phyloP scores from a whole-genome alignment of 2,113 vertebrate species.

The Deroptyus accipitrinus region DNA sequence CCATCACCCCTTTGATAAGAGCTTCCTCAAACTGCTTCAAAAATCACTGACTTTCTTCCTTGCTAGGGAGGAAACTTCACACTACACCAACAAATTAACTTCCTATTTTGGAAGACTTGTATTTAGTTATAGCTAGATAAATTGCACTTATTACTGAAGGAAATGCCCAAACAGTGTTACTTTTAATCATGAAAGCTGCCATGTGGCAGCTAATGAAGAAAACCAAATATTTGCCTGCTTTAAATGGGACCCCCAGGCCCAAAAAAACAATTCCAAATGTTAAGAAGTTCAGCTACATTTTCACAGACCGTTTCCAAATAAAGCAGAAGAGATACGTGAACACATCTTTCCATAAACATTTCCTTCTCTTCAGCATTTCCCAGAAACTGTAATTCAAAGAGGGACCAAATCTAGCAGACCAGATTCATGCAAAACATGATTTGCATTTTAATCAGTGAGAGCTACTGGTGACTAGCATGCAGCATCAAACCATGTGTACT shows the following conservation, averaged over 20 bases:
- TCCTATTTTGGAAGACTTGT: background rate
- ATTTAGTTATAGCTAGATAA: background rate
- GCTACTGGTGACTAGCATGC: background rate
- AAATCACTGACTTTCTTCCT: background rate
- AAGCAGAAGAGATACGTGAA: background rate
- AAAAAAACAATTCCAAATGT: background rate
- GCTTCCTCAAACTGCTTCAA: background rate
- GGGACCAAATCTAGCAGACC: background rate
- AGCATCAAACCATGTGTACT: background rate
- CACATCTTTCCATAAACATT: background rate
- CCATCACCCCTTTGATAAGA: background rate
- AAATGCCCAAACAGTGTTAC: background rate
- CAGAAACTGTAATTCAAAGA: background rate
- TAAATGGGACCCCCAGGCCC: background rate
- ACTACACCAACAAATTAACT: background rate
- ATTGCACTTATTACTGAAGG: background rate
- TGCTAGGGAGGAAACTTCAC: background rate
- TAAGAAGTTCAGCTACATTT: background rate
- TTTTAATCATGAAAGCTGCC: background rate
- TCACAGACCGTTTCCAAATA: background rate
- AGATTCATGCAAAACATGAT: background rate
- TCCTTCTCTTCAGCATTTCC: background rate
- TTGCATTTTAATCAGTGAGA: slow-evolving; percentile 7
- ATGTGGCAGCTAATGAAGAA: background rate
- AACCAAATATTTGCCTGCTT: background rate